phyloP scores from a whole-genome alignment of 1,140 invertebrate species.

The Eriosoma lanigerum region DNA sequence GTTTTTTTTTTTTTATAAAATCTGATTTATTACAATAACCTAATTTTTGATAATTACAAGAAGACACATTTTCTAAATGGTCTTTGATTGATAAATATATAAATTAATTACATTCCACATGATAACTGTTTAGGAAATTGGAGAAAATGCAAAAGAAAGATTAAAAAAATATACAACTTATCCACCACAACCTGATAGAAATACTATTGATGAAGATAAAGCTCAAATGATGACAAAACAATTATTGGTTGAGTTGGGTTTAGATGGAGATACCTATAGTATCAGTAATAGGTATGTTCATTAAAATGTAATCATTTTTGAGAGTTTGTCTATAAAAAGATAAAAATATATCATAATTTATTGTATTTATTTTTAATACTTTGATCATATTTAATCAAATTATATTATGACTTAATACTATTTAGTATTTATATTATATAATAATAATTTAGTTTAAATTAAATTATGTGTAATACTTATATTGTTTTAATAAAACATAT shows the following conservation, averaged over 20 bases:
- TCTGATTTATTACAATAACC: no score
- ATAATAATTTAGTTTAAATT: no score
- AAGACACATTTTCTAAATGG: no score
- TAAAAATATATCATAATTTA: background rate
- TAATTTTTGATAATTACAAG: no score
- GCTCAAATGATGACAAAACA: slow-evolving; percentile 48
- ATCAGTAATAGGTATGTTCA: slow-evolving; percentile 55
- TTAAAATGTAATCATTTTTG: background rate
- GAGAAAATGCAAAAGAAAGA: slow-evolving; percentile 55
- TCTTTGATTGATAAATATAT: background rate
- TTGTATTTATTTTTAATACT: background rate
- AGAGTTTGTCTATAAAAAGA: background rate
- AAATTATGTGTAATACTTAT: no score
- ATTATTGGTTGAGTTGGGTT: slow-evolving; percentile 52
- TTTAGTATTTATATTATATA: background rate
- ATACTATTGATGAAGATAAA: slow-evolving; percentile 50
- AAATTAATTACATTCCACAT: background rate
- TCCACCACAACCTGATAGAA: slow-evolving; percentile 52
- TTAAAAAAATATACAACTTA: slow-evolving; percentile 54
- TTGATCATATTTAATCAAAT: background rate
- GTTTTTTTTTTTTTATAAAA: no score
- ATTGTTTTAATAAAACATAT: background rate
- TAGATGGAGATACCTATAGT: slow-evolving; percentile 56
- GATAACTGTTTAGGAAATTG: slow-evolving; percentile 55
- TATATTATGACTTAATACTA: background rate